Conservation (phyloP, 2,113 vertebrate genomes). For the Clupea harengus region DNA sequence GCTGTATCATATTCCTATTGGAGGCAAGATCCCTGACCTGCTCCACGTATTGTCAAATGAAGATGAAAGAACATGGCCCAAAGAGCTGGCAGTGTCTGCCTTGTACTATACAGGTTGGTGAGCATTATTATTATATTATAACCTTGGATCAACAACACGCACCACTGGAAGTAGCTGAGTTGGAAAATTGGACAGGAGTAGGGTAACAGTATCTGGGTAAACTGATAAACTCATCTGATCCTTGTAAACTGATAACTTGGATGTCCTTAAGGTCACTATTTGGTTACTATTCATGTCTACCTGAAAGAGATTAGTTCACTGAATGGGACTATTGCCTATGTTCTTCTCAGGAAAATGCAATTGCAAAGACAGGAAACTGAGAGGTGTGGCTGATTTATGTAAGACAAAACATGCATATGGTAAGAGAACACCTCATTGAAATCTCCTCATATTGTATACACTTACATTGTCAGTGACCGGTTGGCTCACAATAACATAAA, state of each 20-base stretch:
- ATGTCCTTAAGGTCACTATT: neutral
- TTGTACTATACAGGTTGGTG: slow-evolving; percentile 77
- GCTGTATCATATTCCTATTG: slow-evolving; percentile 76
- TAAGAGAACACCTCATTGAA: slow-evolving; percentile 53
- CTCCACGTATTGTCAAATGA: slow-evolving; percentile 63
- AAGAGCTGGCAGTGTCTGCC: slow-evolving; percentile 81
- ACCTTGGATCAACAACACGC: neutral
- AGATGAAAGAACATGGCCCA: slow-evolving; percentile 73
- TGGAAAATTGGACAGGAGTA: neutral
- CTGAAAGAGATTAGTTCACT: neutral
- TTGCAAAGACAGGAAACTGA: slow-evolving; percentile 82
- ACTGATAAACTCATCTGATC: neutral
- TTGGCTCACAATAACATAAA: neutral
- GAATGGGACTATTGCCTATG: neutral
- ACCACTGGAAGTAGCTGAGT: neutral
- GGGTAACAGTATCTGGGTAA: neutral
- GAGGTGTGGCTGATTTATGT: slow-evolving; percentile 77
- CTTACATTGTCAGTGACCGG: neutral
- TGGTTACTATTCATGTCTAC: slow-evolving; percentile 12
- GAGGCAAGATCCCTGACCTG: slow-evolving; percentile 77
- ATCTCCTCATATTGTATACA: neutral
- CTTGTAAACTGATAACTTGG: neutral
- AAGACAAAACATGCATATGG: slow-evolving; percentile 83
- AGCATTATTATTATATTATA: neutral
- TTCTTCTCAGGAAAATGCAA: slow-evolving; percentile 78